These are phyloP conservation scores for Plagodis pulveraria DNA, from an alignment of 2,888 invertebrate species.

Conservation along the genomic window DNA sequence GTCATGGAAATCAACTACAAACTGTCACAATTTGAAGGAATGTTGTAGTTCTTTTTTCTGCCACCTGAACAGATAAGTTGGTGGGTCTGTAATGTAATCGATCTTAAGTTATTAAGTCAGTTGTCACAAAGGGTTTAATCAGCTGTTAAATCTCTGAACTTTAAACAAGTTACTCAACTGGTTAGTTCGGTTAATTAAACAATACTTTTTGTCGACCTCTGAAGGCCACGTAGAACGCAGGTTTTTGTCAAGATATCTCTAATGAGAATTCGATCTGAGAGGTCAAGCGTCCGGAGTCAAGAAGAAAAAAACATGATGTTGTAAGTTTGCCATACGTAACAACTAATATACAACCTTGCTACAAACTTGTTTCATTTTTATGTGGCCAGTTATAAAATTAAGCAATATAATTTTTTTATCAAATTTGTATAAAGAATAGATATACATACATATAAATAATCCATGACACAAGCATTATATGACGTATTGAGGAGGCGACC, in stretches of 20 bases:
- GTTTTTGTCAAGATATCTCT: conserved; percentile 17
- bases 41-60: too few species aligned
- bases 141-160: conserved; percentile 12
- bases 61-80: too few species aligned
- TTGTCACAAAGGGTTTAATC: conserved; percentile 16
- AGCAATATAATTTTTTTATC: conserved; percentile 7
- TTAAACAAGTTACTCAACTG: conserved; percentile 6
- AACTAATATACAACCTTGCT: conserved; percentile 12
- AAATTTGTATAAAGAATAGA: not conserved
- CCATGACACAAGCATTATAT: too few species aligned
- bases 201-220: conserved; percentile 22
- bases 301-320: conserved; percentile 13
- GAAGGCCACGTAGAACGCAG: conserved; percentile 6
- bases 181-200: conserved; percentile 20
- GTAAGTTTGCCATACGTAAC: conserved; percentile 14
- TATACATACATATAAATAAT: too few species aligned
- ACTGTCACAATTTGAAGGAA: too few species aligned
- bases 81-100: not conserved
- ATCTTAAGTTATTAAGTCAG: not conserved
- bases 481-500: too few species aligned
- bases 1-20: too few species aligned
- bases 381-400: conserved; percentile 12
- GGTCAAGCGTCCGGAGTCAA: conserved; percentile 17
- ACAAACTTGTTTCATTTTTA: conserved; percentile 18
- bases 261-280: conserved; percentile 26